phyloP scores from a whole-genome alignment of 2,888 invertebrate species.

The Congeria kusceri region DNA sequence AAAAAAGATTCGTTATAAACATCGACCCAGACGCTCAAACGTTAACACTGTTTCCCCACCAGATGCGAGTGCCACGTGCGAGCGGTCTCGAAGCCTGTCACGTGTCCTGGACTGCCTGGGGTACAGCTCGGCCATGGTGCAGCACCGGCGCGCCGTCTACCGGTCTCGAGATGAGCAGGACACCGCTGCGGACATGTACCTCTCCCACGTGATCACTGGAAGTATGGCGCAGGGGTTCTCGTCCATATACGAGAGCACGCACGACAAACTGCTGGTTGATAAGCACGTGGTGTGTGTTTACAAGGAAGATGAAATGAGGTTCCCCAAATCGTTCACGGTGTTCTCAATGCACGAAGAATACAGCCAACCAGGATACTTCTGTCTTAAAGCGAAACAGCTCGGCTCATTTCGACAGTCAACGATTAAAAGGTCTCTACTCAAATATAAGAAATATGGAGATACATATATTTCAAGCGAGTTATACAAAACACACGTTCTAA shows the following conservation, averaged over 20 bases:
- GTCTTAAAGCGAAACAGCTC: not conserved
- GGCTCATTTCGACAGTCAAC: not conserved
- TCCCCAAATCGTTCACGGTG: not conserved
- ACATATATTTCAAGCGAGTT: slow-evolving; percentile 4
- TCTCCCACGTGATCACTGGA: not conserved
- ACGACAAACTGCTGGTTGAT: not conserved
- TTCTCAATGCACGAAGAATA: not conserved
- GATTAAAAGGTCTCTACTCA: not conserved
- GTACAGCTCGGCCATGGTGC: not conserved
- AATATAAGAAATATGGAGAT: not conserved
- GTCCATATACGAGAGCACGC: not conserved
- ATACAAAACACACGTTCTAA: not conserved
- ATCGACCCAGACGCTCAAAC: too few relatives aligned
- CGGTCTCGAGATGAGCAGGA: not conserved
- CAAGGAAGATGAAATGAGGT: not conserved
- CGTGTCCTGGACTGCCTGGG: not conserved
- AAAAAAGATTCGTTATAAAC: too few relatives aligned
- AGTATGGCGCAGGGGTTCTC: slow-evolving; percentile 1
- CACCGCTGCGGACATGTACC: not conserved
- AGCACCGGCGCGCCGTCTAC: not conserved
- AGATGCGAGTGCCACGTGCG: too few relatives aligned
- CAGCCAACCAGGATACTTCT: not conserved
- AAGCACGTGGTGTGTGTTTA: not conserved
- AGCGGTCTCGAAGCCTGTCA: too few relatives aligned
- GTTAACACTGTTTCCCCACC: too few relatives aligned